Percentiles rank a stretch among this genome's conserved stretches.
These are phyloP conservation scores for Celastrina argiolus DNA, from an alignment of 2,888 invertebrate genomes.

Conservation along the genomic window DNA sequence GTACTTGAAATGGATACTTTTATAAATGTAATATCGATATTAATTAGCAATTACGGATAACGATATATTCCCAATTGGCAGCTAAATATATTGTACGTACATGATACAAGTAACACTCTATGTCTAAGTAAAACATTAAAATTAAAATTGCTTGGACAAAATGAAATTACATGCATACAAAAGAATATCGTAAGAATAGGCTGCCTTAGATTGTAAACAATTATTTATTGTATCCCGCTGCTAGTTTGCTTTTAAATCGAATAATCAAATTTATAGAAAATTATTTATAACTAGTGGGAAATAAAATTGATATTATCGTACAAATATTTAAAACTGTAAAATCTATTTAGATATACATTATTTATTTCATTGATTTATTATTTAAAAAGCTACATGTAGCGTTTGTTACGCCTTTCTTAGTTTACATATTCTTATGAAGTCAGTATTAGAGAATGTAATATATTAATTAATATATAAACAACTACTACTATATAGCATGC, in stretches of 20 bases:
- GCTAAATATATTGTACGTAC: not conserved
- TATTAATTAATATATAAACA: not conserved
- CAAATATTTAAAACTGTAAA: conserved; percentile 14
- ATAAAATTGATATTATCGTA: conserved; percentile 19
- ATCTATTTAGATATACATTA: conserved; percentile 4
- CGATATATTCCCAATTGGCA: not conserved
- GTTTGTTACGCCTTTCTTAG: not conserved
- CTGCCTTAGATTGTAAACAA: conserved; percentile 1
- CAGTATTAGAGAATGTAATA: conserved; percentile 14
- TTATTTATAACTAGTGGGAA: not conserved
- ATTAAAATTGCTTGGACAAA: not conserved
- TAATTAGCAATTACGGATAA: not conserved
- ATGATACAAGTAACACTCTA: not conserved
- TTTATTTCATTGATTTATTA: not conserved
- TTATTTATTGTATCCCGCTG: not conserved
- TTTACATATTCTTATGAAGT: conserved; percentile 14
- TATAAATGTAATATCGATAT: not conserved
- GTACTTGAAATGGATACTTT: not conserved
- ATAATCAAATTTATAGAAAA: conserved; percentile 13
- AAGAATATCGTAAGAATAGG: not conserved
- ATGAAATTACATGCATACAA: not conserved
- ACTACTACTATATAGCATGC: not conserved
- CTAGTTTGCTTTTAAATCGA: not conserved
- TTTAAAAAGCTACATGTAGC: not conserved
- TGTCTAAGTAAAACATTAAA: not conserved